Percentiles rank a stretch among this genome's conserved stretches.
Evolutionary conservation across 1,140 invertebrate genomes (phyloP).

Genomic region (Lepidurus apus): DNA sequence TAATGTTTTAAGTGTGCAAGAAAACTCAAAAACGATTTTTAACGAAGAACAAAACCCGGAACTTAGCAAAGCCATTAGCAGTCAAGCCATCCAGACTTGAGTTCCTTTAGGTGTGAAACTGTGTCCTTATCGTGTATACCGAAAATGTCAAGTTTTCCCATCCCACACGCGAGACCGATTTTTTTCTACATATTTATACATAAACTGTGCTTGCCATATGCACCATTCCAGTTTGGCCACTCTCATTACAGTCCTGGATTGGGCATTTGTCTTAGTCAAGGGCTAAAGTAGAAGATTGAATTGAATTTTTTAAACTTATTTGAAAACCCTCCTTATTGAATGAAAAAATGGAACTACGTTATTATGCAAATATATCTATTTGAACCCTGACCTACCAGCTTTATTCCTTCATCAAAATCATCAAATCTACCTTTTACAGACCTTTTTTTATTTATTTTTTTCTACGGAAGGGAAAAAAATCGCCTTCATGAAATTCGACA

Average conservation of each 20-base stretch:
- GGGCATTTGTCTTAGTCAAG: background rate
- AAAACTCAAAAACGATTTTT: too few relatives aligned
- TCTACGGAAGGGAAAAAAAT: too few relatives aligned
- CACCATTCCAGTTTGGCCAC: background rate
- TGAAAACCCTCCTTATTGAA: background rate
- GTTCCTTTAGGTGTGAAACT: too few relatives aligned
- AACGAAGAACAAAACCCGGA: too few relatives aligned
- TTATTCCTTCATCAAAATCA: background rate
- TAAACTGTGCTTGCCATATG: background rate
- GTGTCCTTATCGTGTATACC: too few relatives aligned
- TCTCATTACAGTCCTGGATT: background rate
- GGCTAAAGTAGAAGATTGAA: background rate
- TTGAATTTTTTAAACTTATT: too few relatives aligned
- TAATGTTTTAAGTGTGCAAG: background rate
- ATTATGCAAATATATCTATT: slow-evolving; percentile 20
- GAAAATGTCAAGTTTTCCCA: background rate
- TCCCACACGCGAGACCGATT: background rate
- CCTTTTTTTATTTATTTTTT: too few relatives aligned
- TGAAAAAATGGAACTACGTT: background rate
- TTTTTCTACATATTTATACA: background rate
- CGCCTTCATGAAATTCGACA: background rate
- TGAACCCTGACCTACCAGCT: background rate
- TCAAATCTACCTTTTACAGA: too few relatives aligned
- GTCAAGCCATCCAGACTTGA: too few relatives aligned
- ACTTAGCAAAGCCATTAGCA: too few relatives aligned